These are phyloP conservation scores for Tapirus terrestris DNA, from an alignment of 2,113 vertebrate species.

Conservation along the genomic window DNA sequence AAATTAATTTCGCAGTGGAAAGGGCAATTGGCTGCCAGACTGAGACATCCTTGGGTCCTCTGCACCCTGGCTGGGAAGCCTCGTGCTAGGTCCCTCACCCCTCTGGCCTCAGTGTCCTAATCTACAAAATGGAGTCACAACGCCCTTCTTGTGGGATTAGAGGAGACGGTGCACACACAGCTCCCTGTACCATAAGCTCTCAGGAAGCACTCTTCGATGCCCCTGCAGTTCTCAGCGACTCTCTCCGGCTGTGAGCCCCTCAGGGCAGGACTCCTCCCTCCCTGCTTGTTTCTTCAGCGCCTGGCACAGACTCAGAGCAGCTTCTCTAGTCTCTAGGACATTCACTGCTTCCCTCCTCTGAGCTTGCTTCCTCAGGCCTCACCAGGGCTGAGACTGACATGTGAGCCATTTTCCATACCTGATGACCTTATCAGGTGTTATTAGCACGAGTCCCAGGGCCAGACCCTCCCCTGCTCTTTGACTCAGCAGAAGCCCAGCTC, in stretches of 20 bases:
- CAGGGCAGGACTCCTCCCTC: neutral
- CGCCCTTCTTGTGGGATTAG: neutral
- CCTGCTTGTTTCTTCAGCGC: neutral
- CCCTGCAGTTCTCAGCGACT: too few relatives aligned
- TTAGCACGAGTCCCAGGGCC: neutral
- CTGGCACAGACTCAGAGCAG: neutral
- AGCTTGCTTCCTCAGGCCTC: neutral
- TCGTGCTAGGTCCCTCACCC: neutral
- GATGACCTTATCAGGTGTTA: neutral
- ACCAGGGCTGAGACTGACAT: neutral
- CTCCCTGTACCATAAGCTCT: neutral
- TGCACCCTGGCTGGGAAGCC: neutral
- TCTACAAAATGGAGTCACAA: neutral
- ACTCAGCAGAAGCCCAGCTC: neutral
- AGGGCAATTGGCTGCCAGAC: neutral
- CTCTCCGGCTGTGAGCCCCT: rapidly evolving
- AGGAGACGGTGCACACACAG: too few relatives aligned
- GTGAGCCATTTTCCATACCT: neutral
- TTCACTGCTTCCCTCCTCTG: neutral
- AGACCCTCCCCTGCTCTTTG: neutral
- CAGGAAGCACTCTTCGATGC: rapidly evolving
- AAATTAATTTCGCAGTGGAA: neutral
- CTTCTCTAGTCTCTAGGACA: neutral
- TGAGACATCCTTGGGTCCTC: neutral
- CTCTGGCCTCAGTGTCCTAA: neutral